Base-by-base conservation (phyloP, 2,113 vertebrate species). In the Chrysemys picta region DNA sequence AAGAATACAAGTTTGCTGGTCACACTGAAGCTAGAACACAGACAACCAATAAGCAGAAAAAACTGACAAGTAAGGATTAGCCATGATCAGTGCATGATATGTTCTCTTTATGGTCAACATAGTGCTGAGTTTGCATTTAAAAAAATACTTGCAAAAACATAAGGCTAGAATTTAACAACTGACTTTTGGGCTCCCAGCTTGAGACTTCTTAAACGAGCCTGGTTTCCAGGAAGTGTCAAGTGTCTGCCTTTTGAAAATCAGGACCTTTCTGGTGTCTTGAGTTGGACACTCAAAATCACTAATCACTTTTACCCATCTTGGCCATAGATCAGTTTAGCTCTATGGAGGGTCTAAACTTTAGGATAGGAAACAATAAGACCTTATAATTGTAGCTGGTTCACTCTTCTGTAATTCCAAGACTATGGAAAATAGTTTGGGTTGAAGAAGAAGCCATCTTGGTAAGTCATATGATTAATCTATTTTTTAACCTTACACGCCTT, bases 111-210 rank as follows among this genome's bases (percentile, higher is more conserved):
- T 14, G 14, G 54, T 82, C 69, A 69, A 45, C 76, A 76, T 13
- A 89, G 49, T 91, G 90, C 94, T 96, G 93, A 97, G 24, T 69
- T 84, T 50, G 69, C 93, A 89, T 79, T n/a, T 27, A 85, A 93
- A 96, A 96, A 38, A 0, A 1, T 13, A 4, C 42, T 93, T 90
- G 88, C 69, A 90, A 84, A 75, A 96, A 56, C 29, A 16, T 82
- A 47, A 42, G 85, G 76, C n/a, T 42, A 86, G 85, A 56, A 81
- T 29, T 11, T 57, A 42, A 16, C 89, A 54, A 80, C 57, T 62
- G n/a, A 21, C 42, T 95, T 42, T 85, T 80, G 81, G 84, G 10
- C 7, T 93, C 42, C 5, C 17, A 82, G 54, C 13, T 31, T 85
- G 59, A 59, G 10, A 59, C 24, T 19, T 56, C 54, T 56, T 56